Conservation (phyloP, 2,797 vertebrate genomes). For the Pipistrellus kuhlii region DNA sequence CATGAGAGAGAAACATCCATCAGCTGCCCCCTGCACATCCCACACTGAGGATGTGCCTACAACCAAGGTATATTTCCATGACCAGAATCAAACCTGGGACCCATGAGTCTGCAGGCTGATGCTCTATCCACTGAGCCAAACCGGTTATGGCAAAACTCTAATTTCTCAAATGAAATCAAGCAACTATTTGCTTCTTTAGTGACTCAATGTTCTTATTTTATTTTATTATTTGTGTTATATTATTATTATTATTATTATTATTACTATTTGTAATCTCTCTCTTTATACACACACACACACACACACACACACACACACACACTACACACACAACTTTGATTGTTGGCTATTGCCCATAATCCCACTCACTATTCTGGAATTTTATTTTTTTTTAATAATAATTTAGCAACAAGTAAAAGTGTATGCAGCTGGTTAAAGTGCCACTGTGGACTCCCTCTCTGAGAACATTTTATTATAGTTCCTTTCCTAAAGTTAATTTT, state of each 20-base stretch:
- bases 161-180: not conserved
- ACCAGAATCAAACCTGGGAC: no score
- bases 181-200: not conserved
- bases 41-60: no score
- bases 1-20: no score
- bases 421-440: constrained; percentile 72
- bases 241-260: constrained; percentile 7
- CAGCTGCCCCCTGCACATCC: no score
- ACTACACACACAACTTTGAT: not conserved
- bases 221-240: constrained; percentile 38
- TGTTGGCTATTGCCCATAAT: constrained; percentile 49
- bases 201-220: not conserved
- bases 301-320: not conserved
- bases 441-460: constrained; percentile 63
- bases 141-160: not conserved
- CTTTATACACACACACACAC: no score
- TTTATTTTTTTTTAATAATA: constrained; percentile 66
- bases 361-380: constrained; percentile 55
- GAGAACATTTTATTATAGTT: constrained; percentile 65
- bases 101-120: no score
- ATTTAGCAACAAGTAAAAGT: constrained; percentile 55
- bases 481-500: constrained; percentile 63
- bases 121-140: no score
- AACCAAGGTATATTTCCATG: no score
- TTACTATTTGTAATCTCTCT: constrained; percentile 9